Evolutionary conservation across 1,140 invertebrate species (phyloP).

Genomic region (Choristoneura fumiferana): DNA sequence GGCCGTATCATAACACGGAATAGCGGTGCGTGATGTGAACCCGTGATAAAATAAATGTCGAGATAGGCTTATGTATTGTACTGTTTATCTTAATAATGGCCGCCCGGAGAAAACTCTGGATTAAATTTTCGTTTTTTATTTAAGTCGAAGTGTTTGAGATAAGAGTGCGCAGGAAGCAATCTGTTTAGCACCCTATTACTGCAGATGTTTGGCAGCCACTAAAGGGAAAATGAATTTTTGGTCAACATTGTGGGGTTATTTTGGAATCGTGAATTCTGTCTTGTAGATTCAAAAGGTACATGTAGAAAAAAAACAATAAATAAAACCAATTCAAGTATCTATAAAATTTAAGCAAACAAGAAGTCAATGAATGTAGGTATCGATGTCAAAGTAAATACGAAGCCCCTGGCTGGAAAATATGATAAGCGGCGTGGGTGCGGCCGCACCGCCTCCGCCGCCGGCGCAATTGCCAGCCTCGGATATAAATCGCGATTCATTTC

Average conservation of each 20-base stretch:
- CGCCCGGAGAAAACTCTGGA: slow-evolving; percentile 69
- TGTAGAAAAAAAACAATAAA: too few relatives aligned
- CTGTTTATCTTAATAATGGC: slow-evolving; percentile 78
- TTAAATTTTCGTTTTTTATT: slow-evolving; percentile 60
- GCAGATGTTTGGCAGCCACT: not conserved
- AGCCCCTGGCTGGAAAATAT: slow-evolving; percentile 33
- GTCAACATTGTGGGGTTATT: not conserved
- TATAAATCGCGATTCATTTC: slow-evolving; percentile 80
- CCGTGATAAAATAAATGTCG: slow-evolving; percentile 78
- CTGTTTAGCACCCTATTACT: not conserved
- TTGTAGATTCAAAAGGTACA: too few relatives aligned
- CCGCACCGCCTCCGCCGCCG: slow-evolving; percentile 28
- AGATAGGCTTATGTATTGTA: slow-evolving; percentile 79
- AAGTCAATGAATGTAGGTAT: not conserved
- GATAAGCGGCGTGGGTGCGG: slow-evolving; percentile 17
- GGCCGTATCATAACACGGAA: slow-evolving; percentile 78
- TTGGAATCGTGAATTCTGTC: not conserved
- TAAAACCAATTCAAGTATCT: too few relatives aligned
- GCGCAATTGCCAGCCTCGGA: slow-evolving; percentile 53
- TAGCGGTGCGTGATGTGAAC: slow-evolving; percentile 77
- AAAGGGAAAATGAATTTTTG: not conserved
- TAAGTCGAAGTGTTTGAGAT: slow-evolving; percentile 1
- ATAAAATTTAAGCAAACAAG: not conserved
- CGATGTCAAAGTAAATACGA: not conserved
- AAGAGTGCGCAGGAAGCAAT: slow-evolving; percentile 3